Evolutionary conservation across 2,888 invertebrate genomes (phyloP), one percentile per base, ranked within the genome.

Genomic region (Drosophila subquinaria): DNA sequence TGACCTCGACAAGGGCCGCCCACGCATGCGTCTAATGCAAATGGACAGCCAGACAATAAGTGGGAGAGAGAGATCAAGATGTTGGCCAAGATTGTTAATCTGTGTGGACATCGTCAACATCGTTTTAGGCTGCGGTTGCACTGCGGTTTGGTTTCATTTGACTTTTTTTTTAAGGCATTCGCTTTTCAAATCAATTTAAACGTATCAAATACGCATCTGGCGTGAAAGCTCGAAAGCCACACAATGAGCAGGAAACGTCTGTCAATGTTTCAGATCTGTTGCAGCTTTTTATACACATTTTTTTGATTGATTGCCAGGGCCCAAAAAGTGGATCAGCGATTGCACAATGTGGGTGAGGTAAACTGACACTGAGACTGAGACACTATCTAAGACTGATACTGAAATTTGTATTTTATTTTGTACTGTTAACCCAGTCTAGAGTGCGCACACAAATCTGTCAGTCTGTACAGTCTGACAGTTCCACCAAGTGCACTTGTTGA

Each of bases 141-240:
- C 9, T 73, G 79, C 70, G 76, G 79, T 69, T 69, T 27, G 17
- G 27, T 27, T 27, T 27, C 27, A 27, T 27, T 27, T 27, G 27
- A 27, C 27, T 73, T 33, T 50, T 47, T 17, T 27, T 47, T 69
- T 55, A 47, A 63, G 55, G 63, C 73, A 76, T 76, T 73, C 81
- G 83, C 83, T 85, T 84, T 85, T 79, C 68, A 85, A 86, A 84
- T 86, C 83, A 80, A 84, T 85, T 82, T 83, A 68, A 62, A 53
- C 71, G 62, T 72, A 70, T 76, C 72, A 70, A 79, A 70, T 65
- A 77, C 81, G 82, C 81, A 82, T 76, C 80, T 69, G 66, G 66
- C 73, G 77, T n/a, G 79, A 75, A 70, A 74, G 70, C n/a, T n/a
- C 76, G 80, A 70, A 74, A 77, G 77, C 77, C 64, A 23, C 57